These are phyloP conservation scores for Ypsolopha scabrella DNA, from an alignment of 2,888 invertebrate genomes.

Conservation along the genomic window DNA sequence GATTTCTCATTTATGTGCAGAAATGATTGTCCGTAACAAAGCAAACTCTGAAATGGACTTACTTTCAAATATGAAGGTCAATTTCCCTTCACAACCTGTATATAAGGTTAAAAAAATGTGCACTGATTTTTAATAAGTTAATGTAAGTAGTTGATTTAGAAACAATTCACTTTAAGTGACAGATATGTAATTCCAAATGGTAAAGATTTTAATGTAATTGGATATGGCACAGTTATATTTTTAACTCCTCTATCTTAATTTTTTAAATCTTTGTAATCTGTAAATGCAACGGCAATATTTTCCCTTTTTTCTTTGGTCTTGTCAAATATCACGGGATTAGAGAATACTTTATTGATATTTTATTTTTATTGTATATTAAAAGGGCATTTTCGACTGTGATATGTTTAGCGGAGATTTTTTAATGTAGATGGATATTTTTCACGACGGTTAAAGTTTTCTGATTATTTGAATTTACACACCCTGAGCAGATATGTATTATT, in stretches of 20 bases:
- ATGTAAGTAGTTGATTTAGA: too few relatives aligned
- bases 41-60: too few relatives aligned
- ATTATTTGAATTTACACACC: constrained; percentile 24
- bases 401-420: constrained; percentile 36
- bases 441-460: constrained; percentile 16
- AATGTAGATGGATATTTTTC: neutral
- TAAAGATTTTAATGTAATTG: constrained; percentile 13
- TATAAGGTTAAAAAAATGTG: too few relatives aligned
- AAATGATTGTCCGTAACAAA: too few relatives aligned
- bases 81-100: too few relatives aligned
- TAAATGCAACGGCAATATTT: constrained; percentile 46
- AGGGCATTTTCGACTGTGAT: constrained; percentile 49
- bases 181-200: constrained; percentile 29
- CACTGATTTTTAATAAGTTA: too few relatives aligned
- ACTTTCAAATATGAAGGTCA: too few relatives aligned
- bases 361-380: constrained; percentile 9
- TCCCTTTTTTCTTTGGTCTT: constrained; percentile 58
- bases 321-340: constrained; percentile 63
- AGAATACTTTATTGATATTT: constrained; percentile 18
- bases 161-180: constrained; percentile 32
- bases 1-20: too few relatives aligned
- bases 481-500: constrained; percentile 56
- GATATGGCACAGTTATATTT: constrained; percentile 36
- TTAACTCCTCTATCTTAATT: constrained; percentile 16
- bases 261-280: constrained; percentile 26